phyloP scores from a whole-genome alignment of 2,888 invertebrate species.

The Lepeophtheirus nordmannii region DNA sequence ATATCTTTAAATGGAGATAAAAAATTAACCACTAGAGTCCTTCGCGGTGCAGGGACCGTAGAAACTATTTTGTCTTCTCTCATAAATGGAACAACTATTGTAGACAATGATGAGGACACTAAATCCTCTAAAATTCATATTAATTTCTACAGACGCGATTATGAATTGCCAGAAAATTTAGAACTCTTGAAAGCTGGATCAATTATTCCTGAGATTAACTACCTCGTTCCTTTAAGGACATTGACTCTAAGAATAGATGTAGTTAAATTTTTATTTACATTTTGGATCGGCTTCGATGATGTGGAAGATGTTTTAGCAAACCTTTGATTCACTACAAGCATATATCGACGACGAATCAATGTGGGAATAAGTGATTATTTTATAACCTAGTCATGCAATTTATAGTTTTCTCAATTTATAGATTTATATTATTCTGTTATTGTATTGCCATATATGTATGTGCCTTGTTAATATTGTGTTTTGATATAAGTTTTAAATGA shows the following conservation, averaged over 20 bases:
- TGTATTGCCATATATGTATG: no score
- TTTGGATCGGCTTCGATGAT: constrained; percentile 16
- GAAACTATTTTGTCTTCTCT: not conserved
- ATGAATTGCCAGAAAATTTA: not conserved
- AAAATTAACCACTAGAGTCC: not conserved
- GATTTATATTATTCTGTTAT: no score
- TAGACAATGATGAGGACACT: not conserved
- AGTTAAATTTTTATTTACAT: not conserved
- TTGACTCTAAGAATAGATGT: constrained; percentile 3
- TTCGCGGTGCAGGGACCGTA: not conserved
- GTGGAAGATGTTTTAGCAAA: not conserved
- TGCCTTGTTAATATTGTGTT: no score
- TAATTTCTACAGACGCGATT: not conserved
- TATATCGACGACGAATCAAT: no score
- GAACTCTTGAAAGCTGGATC: not conserved
- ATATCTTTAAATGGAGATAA: not conserved
- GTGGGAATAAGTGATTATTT: no score
- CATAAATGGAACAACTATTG: not conserved
- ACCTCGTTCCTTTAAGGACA: not conserved
- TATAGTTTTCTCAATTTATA: no score
- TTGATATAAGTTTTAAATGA: no score
- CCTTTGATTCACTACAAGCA: not conserved
- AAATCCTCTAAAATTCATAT: no score
- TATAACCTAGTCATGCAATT: no score
- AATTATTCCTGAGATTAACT: not conserved